phyloP scores from a whole-genome alignment of 2,113 vertebrate species.

The Chamaea fasciata region DNA sequence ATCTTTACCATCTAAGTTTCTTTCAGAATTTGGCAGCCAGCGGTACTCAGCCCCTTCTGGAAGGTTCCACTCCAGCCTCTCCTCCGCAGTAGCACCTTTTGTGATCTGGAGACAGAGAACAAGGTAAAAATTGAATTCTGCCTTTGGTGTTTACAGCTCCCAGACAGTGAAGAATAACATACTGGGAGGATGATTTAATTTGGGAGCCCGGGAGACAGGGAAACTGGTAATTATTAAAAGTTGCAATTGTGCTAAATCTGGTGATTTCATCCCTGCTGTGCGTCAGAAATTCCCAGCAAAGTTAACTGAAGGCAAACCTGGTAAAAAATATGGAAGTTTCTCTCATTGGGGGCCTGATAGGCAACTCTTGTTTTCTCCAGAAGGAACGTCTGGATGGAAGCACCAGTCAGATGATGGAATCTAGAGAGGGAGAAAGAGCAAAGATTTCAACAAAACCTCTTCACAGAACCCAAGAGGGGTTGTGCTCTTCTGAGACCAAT shows the following conservation, averaged over 20 bases:
- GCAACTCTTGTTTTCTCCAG: conserved; percentile 94
- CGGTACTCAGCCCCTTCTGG: conserved; percentile 70
- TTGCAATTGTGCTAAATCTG: not conserved
- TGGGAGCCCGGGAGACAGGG: not conserved
- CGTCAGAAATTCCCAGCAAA: not conserved
- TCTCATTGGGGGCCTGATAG: conserved; percentile 83
- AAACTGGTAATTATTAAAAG: not conserved
- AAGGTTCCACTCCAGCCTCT: conserved; percentile 87
- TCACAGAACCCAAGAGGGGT: not conserved
- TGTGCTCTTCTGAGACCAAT: not conserved
- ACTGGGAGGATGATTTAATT: not conserved
- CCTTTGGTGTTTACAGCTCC: not conserved
- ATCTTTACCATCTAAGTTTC: conserved; percentile 81
- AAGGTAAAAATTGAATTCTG: not conserved
- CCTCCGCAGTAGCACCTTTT: conserved; percentile 83
- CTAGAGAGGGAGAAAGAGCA: conserved; percentile 59
- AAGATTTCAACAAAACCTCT: not conserved
- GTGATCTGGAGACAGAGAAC: conserved; percentile 78
- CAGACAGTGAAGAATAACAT: not conserved
- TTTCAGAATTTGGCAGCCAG: conserved; percentile 91
- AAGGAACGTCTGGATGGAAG: conserved; percentile 91
- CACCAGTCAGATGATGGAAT: conserved; percentile 86
- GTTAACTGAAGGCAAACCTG: conserved; percentile 75
- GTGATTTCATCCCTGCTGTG: not conserved
- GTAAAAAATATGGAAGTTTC: conserved; percentile 98